Percentiles rank a stretch among this genome's conserved stretches.
phyloP scores from a whole-genome alignment of 2,113 vertebrate species.

The Semicossyphus pulcher region DNA sequence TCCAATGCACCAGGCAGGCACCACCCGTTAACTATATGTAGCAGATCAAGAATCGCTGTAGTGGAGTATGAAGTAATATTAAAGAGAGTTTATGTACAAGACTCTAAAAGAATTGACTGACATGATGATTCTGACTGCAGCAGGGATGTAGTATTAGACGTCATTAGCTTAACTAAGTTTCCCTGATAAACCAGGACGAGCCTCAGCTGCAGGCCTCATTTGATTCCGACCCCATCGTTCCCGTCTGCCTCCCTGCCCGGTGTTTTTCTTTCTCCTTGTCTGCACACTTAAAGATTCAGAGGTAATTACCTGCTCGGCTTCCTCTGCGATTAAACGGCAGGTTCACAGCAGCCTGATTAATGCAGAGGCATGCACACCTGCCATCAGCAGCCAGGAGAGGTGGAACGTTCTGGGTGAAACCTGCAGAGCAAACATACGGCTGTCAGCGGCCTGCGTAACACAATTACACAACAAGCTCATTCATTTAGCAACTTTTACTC shows the following conservation, averaged over 20 bases:
- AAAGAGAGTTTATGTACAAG: too few relatives aligned
- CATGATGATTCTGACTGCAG: too few relatives aligned
- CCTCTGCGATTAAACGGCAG: constrained; percentile 86
- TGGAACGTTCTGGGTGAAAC: constrained; percentile 90
- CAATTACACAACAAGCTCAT: constrained; percentile 27
- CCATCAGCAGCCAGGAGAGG: constrained; percentile 87
- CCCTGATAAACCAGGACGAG: too few relatives aligned
- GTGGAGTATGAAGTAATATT: too few relatives aligned
- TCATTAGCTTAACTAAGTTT: too few relatives aligned
- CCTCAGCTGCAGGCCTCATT: constrained; percentile 48
- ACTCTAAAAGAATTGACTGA: too few relatives aligned
- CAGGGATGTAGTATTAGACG: too few relatives aligned
- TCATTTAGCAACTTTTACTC: too few relatives aligned
- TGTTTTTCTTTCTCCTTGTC: constrained; percentile 80
- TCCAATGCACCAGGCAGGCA: too few relatives aligned
- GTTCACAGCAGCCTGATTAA: constrained; percentile 91
- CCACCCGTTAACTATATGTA: too few relatives aligned
- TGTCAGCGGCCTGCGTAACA: constrained; percentile 10
- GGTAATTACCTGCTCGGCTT: constrained; percentile 98
- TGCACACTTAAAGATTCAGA: constrained; percentile 92
- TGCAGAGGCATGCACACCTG: constrained; percentile 90
- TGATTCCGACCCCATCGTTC: constrained; percentile 84
- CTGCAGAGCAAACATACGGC: constrained; percentile 83
- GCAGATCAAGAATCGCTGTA: too few relatives aligned
- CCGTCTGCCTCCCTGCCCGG: background rate